Evolutionary conservation across 2,888 invertebrate species (phyloP), one percentile per base, ranked within the genome.

Genomic region (Ectemnius cavifrons): DNA sequence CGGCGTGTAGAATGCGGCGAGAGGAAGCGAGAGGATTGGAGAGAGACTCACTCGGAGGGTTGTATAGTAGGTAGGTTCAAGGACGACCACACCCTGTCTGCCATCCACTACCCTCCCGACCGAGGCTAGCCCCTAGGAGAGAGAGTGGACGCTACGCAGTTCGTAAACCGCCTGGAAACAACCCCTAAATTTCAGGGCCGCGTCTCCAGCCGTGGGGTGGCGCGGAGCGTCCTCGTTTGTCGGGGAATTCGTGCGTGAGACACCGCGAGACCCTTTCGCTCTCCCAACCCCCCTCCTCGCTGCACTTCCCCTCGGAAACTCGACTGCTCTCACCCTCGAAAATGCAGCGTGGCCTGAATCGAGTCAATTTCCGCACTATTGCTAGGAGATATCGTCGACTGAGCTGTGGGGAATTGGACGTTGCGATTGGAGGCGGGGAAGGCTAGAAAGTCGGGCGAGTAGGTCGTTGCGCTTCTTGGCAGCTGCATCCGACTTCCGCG

Each of bases 31-130:
- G 67, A 65, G 67, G 56, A 73, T 71, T 68, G 23, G 63, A 45
- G 70, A 78, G 75, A 77, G 79, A 75, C 72, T 71, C 69, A 67
- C 59, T 62, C 73, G 60, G 65, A 73, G 80, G 79, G 85, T 68
- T 83, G 79, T 81, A 81, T 83, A 81, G 23, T 83, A 37, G 84
- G 78, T 84, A 85, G 86, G 88, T 87, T 89, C 90, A 89, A 90
- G 89, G 89, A 80, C 89, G 88, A 87, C 90, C 90, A 89, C 90
- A 89, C 90, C 90, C 90, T 89, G 90, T 90, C 90, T 90, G 87
- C 84, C 80, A 76, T 75, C 78, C 45, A 77, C 74, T 75, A 81
- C 82, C 73, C 81, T 81, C 73, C 61, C 62, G 60, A 23, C 3
- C 71, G 83, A 75, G 64, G 78, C 73, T 80, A 82, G 83, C 82